These are phyloP conservation scores for Rhegmatorhina hoffmannsi DNA, from an alignment of 2,113 vertebrate species.

Conservation along the genomic window DNA sequence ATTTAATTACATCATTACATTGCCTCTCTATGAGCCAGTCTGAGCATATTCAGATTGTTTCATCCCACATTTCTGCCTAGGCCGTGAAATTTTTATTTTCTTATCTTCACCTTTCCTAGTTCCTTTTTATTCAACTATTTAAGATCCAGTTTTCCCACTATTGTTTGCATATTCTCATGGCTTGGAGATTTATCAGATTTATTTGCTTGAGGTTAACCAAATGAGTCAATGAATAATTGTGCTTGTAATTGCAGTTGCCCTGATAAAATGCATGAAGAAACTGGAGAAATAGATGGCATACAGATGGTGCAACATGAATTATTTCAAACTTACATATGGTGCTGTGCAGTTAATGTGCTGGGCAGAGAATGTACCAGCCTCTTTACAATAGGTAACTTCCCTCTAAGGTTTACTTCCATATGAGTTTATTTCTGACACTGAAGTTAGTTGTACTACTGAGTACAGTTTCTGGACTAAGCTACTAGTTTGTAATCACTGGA, in stretches of 20 bases:
- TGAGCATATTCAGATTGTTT: neutral
- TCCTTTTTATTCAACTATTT: neutral
- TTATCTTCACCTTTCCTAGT: conserved; percentile 43
- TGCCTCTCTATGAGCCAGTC: neutral
- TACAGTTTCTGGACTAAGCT: neutral
- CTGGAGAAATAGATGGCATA: neutral
- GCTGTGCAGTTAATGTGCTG: conserved; percentile 76
- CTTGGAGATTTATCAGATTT: conserved; percentile 3
- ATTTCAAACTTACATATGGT: conserved; percentile 67
- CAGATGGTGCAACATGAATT: conserved; percentile 25
- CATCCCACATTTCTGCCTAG: neutral
- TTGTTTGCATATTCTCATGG: conserved; percentile 27
- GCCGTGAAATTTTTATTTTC: conserved; percentile 1
- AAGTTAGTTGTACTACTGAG: neutral
- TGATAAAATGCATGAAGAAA: conserved; percentile 27
- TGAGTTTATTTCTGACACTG: neutral
- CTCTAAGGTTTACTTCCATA: neutral
- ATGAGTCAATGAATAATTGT: conserved; percentile 19
- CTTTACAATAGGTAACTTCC: conserved; percentile 77
- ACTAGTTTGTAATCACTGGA: neutral
- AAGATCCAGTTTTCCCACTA: conserved; percentile 18
- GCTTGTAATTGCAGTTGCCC: conserved; percentile 73
- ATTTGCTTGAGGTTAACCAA: conserved; percentile 18
- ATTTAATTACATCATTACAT: neutral
- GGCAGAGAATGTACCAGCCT: conserved; percentile 74